phyloP scores from a whole-genome alignment of 2,113 vertebrate genomes.

The Brachirus orientalis region DNA sequence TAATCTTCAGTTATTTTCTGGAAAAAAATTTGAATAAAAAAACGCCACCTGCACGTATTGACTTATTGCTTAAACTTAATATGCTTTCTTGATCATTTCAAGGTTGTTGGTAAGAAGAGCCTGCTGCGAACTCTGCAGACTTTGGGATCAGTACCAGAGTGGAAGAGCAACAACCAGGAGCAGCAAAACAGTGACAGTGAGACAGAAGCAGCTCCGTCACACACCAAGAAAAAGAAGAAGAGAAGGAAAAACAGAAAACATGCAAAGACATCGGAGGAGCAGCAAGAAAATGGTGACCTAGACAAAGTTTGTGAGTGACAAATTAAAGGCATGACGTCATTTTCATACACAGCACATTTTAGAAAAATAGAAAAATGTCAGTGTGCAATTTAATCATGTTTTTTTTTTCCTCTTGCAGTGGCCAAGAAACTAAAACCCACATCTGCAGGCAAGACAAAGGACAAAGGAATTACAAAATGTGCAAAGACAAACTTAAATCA shows the following conservation, averaged over 20 bases:
- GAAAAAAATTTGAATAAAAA: too few relatives aligned
- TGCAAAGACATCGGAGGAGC: slow-evolving; percentile 24
- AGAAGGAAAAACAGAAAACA: slow-evolving; percentile 66
- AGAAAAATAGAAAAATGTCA: neutral
- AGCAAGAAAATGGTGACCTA: slow-evolving; percentile 19
- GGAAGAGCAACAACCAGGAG: slow-evolving; percentile 46
- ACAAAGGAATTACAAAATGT: neutral
- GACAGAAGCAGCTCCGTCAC: slow-evolving; percentile 27
- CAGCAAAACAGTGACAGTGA: slow-evolving; percentile 58
- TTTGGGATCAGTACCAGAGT: slow-evolving; percentile 74
- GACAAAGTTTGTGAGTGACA: slow-evolving; percentile 52
- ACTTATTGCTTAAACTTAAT: neutral
- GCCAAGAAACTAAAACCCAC: slow-evolving; percentile 1
- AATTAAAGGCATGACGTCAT: neutral
- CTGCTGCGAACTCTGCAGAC: slow-evolving; percentile 80
- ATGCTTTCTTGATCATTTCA: slow-evolving; percentile 31
- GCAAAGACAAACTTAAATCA: slow-evolving; percentile 4
- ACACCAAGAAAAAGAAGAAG: slow-evolving; percentile 73
- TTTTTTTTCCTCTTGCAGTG: slow-evolving; percentile 21
- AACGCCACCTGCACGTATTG: neutral
- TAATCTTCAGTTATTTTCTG: too few relatives aligned
- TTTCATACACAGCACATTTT: neutral
- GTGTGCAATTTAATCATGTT: neutral
- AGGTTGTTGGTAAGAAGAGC: slow-evolving; percentile 73
- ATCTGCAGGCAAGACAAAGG: neutral